Base-by-base conservation (phyloP, 2,888 invertebrate genomes). In the Myopa tessellatipennis region DNA sequence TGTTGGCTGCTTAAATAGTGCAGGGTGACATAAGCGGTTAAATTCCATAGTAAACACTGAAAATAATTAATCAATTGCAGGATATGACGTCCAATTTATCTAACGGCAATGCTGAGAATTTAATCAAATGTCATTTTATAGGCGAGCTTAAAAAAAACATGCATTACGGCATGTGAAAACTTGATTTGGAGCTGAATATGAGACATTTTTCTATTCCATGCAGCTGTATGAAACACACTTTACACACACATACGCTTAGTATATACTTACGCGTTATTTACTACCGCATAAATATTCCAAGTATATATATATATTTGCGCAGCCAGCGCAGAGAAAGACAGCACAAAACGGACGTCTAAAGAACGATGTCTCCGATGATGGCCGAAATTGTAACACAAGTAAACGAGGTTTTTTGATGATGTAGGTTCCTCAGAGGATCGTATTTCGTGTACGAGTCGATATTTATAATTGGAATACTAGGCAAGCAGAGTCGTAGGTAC, bases 1-100 rank as follows among this genome's bases (percentile, higher is more conserved):
- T 79, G 80, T 71, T 78, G 69, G 16, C 67, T 65, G 50, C 74
- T 79, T 77, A 68, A 71, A 73, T 71, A 74, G 68, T 79, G 78
- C 79, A 68, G 69, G 55, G 50, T 68, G 67, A 68, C 67, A 40
- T 40, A 68, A 34, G 18, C 26, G 26, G 14, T 68, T 68, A 58
- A n/a, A 68, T 68, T n/a, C 40, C 40, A 18, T 18, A 12, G n/a
- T 68, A 45, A 68, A 68, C n/a, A 68, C 18, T 40, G 18, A 38
- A n/a, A 8, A n/a, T n/a, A 36, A 36, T 38, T 45, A 40, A 68
- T 10, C 18, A 69, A 40, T 45, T 45, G 10, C 50, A 16, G 18
- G 50, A 52, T 26, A 10, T 1, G 14, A 26, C 8, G 38, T 67
- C 50, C 50, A 69, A n/a, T 52, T 16, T 45, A 69, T 4, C 14